Evolutionary conservation across 2,113 vertebrate genomes (phyloP).

Genomic region (Formicarius rufipectus): DNA sequence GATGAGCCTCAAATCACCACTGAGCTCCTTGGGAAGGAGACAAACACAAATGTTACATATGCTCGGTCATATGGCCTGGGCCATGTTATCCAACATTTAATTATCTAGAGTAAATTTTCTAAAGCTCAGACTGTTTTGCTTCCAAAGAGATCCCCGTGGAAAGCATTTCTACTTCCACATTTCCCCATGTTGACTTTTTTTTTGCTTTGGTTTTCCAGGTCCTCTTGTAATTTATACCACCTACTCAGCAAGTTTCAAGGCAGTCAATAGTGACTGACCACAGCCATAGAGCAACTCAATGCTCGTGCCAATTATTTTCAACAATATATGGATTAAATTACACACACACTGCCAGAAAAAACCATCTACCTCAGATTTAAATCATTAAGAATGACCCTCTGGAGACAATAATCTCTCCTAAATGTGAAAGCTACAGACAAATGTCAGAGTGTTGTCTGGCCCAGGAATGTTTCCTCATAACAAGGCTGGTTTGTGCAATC

Average conservation of each 20-base stretch:
- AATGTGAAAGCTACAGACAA: slow-evolving; percentile 61
- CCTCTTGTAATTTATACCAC: neutral
- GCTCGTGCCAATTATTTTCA: slow-evolving; percentile 21
- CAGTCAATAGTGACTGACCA: slow-evolving; percentile 5
- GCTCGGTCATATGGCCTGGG: neutral
- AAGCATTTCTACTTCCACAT: neutral
- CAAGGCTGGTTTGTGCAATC: slow-evolving; percentile 63
- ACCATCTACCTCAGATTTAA: slow-evolving; percentile 53
- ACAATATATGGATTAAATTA: slow-evolving; percentile 63
- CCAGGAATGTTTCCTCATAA: slow-evolving; percentile 55
- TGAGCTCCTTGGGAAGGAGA: neutral
- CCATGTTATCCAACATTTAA: neutral
- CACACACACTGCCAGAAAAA: slow-evolving; percentile 20
- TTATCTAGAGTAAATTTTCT: neutral
- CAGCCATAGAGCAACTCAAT: slow-evolving; percentile 8
- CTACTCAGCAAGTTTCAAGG: neutral
- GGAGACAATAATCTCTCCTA: slow-evolving; percentile 54
- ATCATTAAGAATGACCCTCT: slow-evolving; percentile 61
- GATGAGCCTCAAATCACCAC: neutral
- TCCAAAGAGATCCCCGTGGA: neutral
- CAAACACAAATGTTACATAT: neutral
- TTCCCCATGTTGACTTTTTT: neutral
- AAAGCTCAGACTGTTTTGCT: neutral
- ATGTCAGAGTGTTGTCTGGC: slow-evolving; percentile 31
- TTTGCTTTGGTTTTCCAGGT: neutral